Percentiles rank a stretch among this genome's conserved stretches.
Conservation (phyloP, 2,888 invertebrate species). For the Diadegma fenestrale region DNA sequence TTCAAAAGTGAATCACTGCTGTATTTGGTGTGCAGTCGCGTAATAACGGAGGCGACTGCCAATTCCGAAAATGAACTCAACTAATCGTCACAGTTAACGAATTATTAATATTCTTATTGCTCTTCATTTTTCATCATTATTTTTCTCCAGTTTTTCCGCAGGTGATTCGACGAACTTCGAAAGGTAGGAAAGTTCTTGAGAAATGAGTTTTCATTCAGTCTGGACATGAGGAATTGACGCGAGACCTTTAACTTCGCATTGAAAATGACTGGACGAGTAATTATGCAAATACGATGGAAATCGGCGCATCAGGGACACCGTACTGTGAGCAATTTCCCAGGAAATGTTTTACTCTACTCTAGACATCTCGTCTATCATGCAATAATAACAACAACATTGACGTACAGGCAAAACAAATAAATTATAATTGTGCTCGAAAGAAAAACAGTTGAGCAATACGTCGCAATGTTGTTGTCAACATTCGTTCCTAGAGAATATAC, state of each 20-base stretch:
- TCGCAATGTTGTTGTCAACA: slow-evolving; percentile 9
- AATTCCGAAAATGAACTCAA: slow-evolving; percentile 51
- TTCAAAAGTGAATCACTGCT: slow-evolving; percentile 57
- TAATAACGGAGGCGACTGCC: slow-evolving; percentile 42
- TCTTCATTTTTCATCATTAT: background rate
- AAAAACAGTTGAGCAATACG: slow-evolving; percentile 11
- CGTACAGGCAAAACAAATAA: background rate
- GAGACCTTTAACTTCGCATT: background rate
- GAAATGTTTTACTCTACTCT: background rate
- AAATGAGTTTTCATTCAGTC: background rate
- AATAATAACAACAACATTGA: background rate
- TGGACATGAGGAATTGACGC: background rate
- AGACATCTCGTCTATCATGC: background rate
- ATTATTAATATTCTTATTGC: slow-evolving; percentile 1
- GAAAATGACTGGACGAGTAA: background rate
- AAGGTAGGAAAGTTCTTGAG: background rate
- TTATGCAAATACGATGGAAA: slow-evolving; percentile 8
- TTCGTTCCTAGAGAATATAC: background rate
- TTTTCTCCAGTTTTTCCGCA: background rate
- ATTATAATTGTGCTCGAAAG: background rate
- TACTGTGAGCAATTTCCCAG: background rate
- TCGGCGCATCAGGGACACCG: background rate
- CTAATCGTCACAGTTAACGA: slow-evolving; percentile 8
- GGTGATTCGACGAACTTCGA: background rate
- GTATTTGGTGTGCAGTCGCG: slow-evolving; percentile 26